Base-by-base conservation (phyloP, 2,888 invertebrate genomes). In the Gymnoscelis rufifasciata region DNA sequence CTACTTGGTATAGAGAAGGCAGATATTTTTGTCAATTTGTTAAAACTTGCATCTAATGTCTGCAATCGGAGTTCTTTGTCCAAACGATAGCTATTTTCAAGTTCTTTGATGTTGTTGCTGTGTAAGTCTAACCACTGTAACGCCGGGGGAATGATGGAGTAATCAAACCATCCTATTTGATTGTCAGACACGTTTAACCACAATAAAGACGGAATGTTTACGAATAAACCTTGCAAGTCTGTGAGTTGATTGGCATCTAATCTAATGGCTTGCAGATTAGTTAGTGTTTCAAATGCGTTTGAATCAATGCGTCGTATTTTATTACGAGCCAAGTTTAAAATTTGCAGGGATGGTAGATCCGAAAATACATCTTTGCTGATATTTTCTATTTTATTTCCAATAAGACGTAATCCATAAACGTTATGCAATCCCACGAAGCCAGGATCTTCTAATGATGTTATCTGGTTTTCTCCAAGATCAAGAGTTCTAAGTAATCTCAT, bases 151-250 rank as follows among this genome's bases (percentile, higher is more conserved):
- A 97, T 92, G 59, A 95, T 91, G 15, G 93, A 91, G 77, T 95
- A 97, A 83, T 97, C 96, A 82, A 97, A 97, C 91, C 94, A 93
- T 71, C 93, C 92, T 69, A 97, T 90, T 75, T 93, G 92, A 90
- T 97, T 97, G 87, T 96, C 96, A 57, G 96, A 96, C 68, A 97
- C 93, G 83, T 97, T 97, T 42, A 97, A 86, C 95, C 95, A 96
- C 68, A 95, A 89, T 59, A 97, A 84, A 64, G 93, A 94, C 7
- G 94, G 93, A 71, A 96, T 92, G 76, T 95, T 93, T 60, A 92
- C 91, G 76, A 97, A 97, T 55, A 97, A 88, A 29, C 94, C 94
- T 71, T 93, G 93, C 57, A 97, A 92, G 76, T 95, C 94, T 44
- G 91, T 92, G 48, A 97, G 83, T 57, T 91, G 90, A 88, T 97